Percentiles rank a stretch among this genome's conserved stretches.
Conservation (phyloP, 2,888 invertebrate genomes). For the Linyphia triangularis region DNA sequence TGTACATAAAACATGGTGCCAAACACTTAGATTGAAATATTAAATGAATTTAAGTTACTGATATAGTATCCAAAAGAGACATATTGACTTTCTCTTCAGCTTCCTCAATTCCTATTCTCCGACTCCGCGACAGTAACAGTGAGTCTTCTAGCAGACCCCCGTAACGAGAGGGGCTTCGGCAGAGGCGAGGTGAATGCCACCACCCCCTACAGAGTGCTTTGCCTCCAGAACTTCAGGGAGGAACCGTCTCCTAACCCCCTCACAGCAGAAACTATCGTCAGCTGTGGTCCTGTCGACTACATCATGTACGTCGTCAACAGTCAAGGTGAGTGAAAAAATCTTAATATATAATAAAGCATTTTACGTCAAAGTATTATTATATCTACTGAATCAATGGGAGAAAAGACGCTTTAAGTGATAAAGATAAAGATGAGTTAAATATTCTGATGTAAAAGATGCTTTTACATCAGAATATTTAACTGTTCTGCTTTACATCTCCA, state of each 20-base stretch:
- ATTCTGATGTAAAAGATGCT: too few species aligned
- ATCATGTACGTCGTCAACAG: conserved; percentile 72
- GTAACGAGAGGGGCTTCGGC: conserved; percentile 76
- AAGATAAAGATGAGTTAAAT: too few species aligned
- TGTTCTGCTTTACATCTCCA: too few species aligned
- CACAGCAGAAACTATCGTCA: conserved; percentile 59
- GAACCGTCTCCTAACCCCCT: conserved; percentile 55
- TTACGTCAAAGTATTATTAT: neutral
- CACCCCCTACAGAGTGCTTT: conserved; percentile 76
- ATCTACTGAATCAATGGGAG: too few species aligned
- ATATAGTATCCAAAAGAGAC: too few species aligned
- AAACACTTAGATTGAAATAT: too few species aligned
- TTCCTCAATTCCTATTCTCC: conserved; percentile 76
- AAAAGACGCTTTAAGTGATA: too few species aligned
- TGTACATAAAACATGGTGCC: neutral
- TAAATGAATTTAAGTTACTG: too few species aligned
- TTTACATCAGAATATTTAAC: too few species aligned
- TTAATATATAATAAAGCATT: neutral
- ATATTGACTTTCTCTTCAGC: conserved; percentile 22
- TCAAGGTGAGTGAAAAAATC: conserved; percentile 52
- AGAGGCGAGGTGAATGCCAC: conserved; percentile 73
- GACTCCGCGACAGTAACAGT: conserved; percentile 75
- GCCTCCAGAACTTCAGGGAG: conserved; percentile 69
- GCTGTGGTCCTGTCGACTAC: conserved; percentile 56
- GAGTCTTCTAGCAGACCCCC: conserved; percentile 76